These are phyloP conservation scores for Anthopleura sola DNA, from an alignment of 64 coral and sea anemone species.

Conservation along the genomic window DNA sequence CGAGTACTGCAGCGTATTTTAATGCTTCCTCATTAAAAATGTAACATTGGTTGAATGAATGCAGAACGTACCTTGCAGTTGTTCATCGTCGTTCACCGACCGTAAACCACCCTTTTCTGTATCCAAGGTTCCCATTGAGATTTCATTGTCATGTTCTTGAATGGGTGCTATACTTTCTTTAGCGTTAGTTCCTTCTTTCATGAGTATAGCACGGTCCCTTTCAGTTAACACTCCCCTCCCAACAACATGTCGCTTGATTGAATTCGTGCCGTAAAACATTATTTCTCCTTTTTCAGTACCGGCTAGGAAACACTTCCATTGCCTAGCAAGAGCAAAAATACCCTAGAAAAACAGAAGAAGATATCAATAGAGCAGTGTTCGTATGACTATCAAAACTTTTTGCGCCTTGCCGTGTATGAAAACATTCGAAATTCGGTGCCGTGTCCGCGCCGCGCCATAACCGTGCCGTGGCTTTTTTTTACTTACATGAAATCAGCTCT, in stretches of 20 bases:
- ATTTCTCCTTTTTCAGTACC: constrained; percentile 90
- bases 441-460: too few relatives aligned
- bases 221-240: constrained; percentile 94
- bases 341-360: constrained; percentile 18
- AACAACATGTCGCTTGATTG: constrained; percentile 89
- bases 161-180: constrained; percentile 12
- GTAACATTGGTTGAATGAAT: neutral
- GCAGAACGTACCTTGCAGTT: constrained; percentile 28
- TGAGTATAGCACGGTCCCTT: constrained; percentile 87
- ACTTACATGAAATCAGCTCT: too few relatives aligned
- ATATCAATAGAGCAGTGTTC: too few relatives aligned
- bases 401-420: too few relatives aligned
- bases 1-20: too few relatives aligned
- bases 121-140: neutral
- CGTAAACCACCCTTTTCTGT: neutral
- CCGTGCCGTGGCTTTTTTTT: too few relatives aligned
- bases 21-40: too few relatives aligned
- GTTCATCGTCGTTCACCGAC: neutral
- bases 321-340: constrained; percentile 85
- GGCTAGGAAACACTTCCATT: constrained; percentile 97
- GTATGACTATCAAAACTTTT: too few relatives aligned
- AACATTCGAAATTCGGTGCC: too few relatives aligned
- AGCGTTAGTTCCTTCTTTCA: constrained; percentile 59
- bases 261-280: constrained; percentile 80
- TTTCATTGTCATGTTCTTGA: constrained; percentile 20